phyloP scores from a whole-genome alignment of 2,797 vertebrate genomes.

The Pristis pectinata region DNA sequence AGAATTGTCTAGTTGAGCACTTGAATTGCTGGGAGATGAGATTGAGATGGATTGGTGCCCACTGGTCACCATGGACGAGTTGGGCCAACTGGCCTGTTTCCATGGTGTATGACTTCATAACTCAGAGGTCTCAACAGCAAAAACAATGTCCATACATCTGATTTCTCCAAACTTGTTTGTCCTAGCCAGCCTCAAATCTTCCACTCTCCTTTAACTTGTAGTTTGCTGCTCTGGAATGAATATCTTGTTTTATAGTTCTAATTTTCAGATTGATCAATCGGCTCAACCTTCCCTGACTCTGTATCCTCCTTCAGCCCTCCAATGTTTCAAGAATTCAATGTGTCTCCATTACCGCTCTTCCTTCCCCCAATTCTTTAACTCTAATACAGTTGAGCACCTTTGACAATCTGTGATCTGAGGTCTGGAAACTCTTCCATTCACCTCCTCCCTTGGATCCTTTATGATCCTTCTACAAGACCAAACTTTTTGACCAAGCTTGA shows the following conservation, averaged over 20 bases:
- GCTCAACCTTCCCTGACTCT: background rate
- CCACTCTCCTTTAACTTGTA: background rate
- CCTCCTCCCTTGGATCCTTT: background rate
- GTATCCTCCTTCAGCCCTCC: background rate
- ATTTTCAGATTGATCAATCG: background rate
- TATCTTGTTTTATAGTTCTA: background rate
- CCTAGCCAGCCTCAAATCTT: background rate
- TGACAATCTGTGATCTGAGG: background rate
- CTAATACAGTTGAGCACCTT: background rate
- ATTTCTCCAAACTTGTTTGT: background rate
- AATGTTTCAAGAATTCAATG: background rate
- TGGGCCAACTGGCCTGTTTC: too few species aligned
- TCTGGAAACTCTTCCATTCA: background rate
- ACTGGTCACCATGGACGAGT: too few species aligned
- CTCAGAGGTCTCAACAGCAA: background rate
- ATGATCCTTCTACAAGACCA: background rate
- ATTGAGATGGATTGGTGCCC: too few species aligned
- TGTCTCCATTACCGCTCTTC: background rate
- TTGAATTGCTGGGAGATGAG: too few species aligned
- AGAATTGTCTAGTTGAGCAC: too few species aligned
- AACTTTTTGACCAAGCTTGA: background rate
- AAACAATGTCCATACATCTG: background rate
- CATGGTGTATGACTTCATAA: too few species aligned
- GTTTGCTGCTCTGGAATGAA: background rate
- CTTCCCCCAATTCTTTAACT: background rate